Evolutionary conservation across 2,113 vertebrate species (phyloP), one percentile per base, ranked within the genome.

Genomic region (Cinclus mexicanus): DNA sequence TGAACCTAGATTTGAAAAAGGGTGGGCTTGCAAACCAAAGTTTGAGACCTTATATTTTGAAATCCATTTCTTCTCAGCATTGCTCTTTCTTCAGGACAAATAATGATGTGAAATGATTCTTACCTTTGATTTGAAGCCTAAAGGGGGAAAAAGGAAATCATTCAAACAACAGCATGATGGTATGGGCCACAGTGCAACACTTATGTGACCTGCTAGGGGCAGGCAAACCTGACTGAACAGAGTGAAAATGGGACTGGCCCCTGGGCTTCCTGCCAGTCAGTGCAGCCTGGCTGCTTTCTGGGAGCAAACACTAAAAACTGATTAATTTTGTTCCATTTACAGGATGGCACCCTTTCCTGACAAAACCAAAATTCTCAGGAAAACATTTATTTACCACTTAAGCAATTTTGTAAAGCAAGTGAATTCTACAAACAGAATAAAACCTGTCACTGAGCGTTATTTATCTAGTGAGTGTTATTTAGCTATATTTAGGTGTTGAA

Each of bases 161-260:
- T 33, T 71, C 5, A 24, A 70, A 59, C 17, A 74, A 13, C 9
- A 85, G 28, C 10, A 18, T 3, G 15, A 14, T 24, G 7, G 5
- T n/a, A 12, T 7, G n/a, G 14, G 23, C 29, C 18, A 46, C 20
- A 20, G 10, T 0, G 1, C 29, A 60, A 14, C 12, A 14, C 8
- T 76, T 14, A 3, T 21, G 17, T 2, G 4, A 37, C 65, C 46
- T 12, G 2, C 20, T 35, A 50, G 57, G 3, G 22, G 9, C 29
- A 26, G 29, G 23, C 53, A 68, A 84, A 41, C 0, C 0, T 0
- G 0, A 56, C 19, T 0, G 1, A 1, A 4, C 15, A 60, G 25
- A 67, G 8, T 4, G 31, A 68, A 68, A 33, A 22, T 0, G 1
- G 13, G 42, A 15, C 22, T 33, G 14, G n/a, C 18, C 39, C 11